Evolutionary conservation across 2,888 invertebrate genomes (phyloP), one percentile per base, ranked within the genome.

Genomic region (Apotomis turbidana): DNA sequence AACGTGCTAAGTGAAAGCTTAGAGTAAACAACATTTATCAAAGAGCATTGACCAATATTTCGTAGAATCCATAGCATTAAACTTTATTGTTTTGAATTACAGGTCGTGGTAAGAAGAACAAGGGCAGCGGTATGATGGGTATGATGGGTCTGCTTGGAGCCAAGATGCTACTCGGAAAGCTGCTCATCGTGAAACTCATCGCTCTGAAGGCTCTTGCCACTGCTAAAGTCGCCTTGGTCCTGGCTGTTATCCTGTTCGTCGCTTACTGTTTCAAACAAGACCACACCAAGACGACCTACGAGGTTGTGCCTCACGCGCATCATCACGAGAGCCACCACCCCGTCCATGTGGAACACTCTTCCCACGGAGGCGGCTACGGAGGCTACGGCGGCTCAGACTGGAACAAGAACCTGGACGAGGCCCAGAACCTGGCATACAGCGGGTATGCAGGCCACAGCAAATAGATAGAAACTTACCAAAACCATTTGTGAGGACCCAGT

Each of bases 201-300:
- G 97, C 97, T 9, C 95, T 97, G 88, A 97, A 97, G 89, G 97
- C 97, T 8, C 93, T 97, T 72, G 94, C 97, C 58, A 95, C 97
- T 76, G 97, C 97, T 78, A 97, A 97, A 93, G 95, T 97, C 77
- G 97, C 97, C 0, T 89, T 97, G 8, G 94, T 97, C 76, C 94
- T 97, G 55, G 95, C 96, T 54, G 95, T 95, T 70, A 95, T 97
- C 78, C 95, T 97, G 79, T 89, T 93, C 77, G 87, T 89, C 0
- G 93, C 93, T 2, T 91, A 86, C 83, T 92, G 93, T 73, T 75
- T 93, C 78, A 93, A 93, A 74, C 89, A 89, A 0, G 93, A 91
- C 63, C 88, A 90, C 49, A 85, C 89, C 0, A 93, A 93, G 80
- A 93, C 93, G 0, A 92, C 92, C 0, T 93, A 93, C 68, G 93